Conservation (phyloP, 2,113 vertebrate species). For the Oryzias celebensis region DNA sequence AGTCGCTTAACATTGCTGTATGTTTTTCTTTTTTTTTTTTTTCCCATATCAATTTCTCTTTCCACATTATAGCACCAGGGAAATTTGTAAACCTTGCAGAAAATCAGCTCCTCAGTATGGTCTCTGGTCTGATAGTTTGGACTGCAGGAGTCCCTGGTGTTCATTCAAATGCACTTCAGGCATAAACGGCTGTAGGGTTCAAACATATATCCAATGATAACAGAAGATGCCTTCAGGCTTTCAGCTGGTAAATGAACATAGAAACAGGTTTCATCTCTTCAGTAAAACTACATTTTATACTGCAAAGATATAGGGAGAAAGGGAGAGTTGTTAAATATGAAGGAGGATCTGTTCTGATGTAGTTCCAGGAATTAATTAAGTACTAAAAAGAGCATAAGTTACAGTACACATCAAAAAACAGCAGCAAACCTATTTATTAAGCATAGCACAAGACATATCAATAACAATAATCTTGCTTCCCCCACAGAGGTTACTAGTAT, state of each 20-base stretch:
- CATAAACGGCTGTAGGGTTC: slow-evolving; percentile 32
- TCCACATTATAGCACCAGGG: slow-evolving; percentile 5
- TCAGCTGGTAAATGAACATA: slow-evolving; percentile 19
- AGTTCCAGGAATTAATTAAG: no score
- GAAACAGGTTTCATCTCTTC: slow-evolving; percentile 14
- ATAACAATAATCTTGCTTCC: no score
- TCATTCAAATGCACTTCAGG: slow-evolving; percentile 11
- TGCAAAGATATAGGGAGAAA: background rate
- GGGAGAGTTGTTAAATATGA: background rate
- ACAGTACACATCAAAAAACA: no score
- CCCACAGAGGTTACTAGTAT: no score
- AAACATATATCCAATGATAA: slow-evolving; percentile 18
- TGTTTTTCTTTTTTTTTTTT: background rate
- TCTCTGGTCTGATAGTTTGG: slow-evolving; percentile 22
- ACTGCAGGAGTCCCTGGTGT: slow-evolving; percentile 1
- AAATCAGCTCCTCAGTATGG: slow-evolving; percentile 1
- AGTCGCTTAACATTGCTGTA: background rate
- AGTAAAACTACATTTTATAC: slow-evolving; percentile 1
- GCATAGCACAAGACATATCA: no score
- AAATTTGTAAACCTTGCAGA: background rate
- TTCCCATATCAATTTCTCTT: slow-evolving; percentile 1
- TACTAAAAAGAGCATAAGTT: no score
- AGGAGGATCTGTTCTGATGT: background rate
- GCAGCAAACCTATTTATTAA: no score
- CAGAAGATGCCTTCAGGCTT: slow-evolving; percentile 24